phyloP scores from a whole-genome alignment of 2,113 vertebrate genomes.

The Actenoides lindsayi region DNA sequence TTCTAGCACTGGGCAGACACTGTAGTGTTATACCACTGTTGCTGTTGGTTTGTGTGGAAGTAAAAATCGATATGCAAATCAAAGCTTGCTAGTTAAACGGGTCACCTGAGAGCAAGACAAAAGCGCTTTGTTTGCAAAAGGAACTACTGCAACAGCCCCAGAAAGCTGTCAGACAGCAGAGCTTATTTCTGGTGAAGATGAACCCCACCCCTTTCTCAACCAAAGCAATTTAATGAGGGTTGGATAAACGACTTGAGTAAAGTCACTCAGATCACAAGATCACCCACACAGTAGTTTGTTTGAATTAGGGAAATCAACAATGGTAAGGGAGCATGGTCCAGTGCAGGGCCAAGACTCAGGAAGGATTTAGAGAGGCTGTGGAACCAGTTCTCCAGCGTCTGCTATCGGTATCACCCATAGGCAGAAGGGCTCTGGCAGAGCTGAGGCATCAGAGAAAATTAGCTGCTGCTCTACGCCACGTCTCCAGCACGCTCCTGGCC shows the following conservation, averaged over 20 bases:
- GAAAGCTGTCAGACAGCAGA: background rate
- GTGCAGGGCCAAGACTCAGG: background rate
- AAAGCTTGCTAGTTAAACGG: background rate
- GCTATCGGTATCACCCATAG: background rate
- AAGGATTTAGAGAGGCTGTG: background rate
- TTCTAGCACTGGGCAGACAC: background rate
- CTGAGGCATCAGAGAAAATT: background rate
- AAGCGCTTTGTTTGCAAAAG: background rate
- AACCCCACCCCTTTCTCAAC: background rate
- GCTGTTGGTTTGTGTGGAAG: background rate
- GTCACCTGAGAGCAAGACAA: background rate
- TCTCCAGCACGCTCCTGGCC: background rate
- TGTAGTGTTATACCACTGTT: background rate
- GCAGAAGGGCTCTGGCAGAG: background rate
- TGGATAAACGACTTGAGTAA: background rate
- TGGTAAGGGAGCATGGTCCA: background rate
- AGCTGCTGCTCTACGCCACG: background rate
- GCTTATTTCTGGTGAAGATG: background rate
- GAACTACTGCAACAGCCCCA: background rate
- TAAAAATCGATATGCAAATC: conserved; percentile 4
- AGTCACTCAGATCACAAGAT: background rate
- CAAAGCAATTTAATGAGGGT: background rate
- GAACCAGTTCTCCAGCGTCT: background rate
- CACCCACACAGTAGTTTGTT: background rate
- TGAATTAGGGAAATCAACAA: background rate